phyloP scores from a whole-genome alignment of 2,113 vertebrate genomes.

The Pionites leucogaster region DNA sequence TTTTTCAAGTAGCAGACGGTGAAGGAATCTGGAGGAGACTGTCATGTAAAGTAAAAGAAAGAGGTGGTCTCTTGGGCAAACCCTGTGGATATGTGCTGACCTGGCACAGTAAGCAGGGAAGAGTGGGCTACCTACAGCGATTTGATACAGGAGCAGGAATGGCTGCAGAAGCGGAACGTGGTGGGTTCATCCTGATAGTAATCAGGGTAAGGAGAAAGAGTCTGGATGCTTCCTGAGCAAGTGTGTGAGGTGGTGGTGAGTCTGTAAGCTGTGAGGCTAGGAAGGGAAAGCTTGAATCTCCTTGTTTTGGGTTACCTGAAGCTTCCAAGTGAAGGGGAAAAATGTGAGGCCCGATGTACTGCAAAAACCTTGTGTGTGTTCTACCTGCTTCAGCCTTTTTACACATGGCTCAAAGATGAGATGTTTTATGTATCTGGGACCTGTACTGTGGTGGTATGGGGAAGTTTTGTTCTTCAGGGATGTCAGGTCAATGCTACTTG shows the following conservation, averaged over 20 bases:
- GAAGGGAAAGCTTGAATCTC: not conserved
- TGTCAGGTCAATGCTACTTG: not conserved
- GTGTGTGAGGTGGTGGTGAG: not conserved
- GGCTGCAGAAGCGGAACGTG: not conserved
- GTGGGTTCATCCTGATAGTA: not conserved
- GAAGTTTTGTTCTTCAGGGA: not conserved
- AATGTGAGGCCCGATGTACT: fast-evolving
- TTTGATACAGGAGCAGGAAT: not conserved
- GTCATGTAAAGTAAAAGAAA: not conserved
- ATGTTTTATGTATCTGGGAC: not conserved
- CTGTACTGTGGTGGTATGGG: not conserved
- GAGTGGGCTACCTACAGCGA: not conserved
- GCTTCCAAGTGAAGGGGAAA: not conserved
- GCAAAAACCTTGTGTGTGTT: not conserved
- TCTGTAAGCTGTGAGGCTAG: not conserved
- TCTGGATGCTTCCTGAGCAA: not conserved
- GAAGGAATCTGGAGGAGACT: not conserved
- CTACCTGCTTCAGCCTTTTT: not conserved
- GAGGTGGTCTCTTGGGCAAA: not conserved
- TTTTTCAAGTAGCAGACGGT: not conserved
- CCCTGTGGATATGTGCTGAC: not conserved
- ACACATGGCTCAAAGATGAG: fast-evolving
- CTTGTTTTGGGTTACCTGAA: not conserved
- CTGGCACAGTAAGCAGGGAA: fast-evolving
- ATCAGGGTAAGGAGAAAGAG: not conserved